A percentile compares a stretch with the other conserved stretches of the same genome.
Conservation (phyloP, 2,113 vertebrate species). For the Pelvicachromis taeniatus region DNA sequence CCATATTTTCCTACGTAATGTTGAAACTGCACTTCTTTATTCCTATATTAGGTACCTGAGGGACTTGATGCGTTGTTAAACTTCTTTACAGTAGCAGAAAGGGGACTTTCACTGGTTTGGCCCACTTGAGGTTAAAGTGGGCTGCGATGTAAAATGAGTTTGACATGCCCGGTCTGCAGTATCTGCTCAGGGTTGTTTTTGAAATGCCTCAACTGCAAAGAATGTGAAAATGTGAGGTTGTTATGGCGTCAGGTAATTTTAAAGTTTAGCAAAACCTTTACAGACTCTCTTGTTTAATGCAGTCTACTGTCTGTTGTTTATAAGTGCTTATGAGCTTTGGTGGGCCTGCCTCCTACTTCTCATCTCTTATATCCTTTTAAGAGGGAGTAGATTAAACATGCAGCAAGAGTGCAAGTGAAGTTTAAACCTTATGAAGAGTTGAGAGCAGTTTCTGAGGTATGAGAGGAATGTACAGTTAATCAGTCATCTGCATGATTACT, state of each 20-base stretch:
- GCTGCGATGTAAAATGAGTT: neutral
- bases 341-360: neutral
- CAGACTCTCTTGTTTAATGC: neutral
- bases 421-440: neutral
- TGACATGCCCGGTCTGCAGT: neutral
- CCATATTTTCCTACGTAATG: neutral
- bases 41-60: neutral
- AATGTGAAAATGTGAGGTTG: neutral
- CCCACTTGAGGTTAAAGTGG: neutral
- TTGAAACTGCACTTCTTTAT: neutral
- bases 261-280: neutral
- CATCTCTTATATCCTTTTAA: neutral
- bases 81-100: neutral
- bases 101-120: neutral
- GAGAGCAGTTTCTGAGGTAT: neutral
- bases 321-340: neutral
- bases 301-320: neutral
- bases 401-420: neutral
- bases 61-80: neutral
- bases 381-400: neutral
- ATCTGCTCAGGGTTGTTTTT: neutral
- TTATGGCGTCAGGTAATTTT: neutral
- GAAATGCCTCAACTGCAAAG: neutral
- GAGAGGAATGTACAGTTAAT: conserved; percentile 19
- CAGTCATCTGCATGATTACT: neutral